phyloP scores from a whole-genome alignment of 1,140 invertebrate genomes.

The Orius insidiosus region DNA sequence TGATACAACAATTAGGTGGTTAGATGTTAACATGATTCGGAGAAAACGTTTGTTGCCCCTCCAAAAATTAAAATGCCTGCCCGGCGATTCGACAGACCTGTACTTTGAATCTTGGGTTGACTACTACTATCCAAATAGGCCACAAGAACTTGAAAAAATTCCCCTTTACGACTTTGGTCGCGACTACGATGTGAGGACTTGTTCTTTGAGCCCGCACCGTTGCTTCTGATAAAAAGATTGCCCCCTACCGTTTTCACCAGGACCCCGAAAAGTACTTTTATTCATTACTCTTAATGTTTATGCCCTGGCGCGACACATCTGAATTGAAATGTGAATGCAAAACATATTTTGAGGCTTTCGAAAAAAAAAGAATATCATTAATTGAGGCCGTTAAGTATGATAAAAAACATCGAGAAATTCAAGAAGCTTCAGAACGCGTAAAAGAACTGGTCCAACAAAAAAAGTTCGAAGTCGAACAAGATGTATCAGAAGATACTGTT shows the following conservation, averaged over 20 bases:
- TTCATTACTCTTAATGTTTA: slow-evolving; percentile 10
- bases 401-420: no score
- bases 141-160: slow-evolving; percentile 17
- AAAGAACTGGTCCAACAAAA: no score
- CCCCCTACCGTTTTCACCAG: not conserved
- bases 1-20: slow-evolving; percentile 20
- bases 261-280: slow-evolving; percentile 7
- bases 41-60: slow-evolving; percentile 17
- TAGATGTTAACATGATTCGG: slow-evolving; percentile 19
- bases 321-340: no score
- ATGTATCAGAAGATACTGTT: no score
- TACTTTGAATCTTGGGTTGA: slow-evolving; percentile 20
- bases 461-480: no score
- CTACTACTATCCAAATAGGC: slow-evolving; percentile 20
- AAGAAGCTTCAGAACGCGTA: no score
- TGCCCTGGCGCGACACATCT: slow-evolving; percentile 1
- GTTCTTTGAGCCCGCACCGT: not conserved
- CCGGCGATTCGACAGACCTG: slow-evolving; percentile 20
- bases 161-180: not conserved
- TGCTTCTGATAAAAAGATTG: slow-evolving; percentile 2
- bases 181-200: not conserved
- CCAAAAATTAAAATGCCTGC: slow-evolving; percentile 18
- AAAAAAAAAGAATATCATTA: no score
- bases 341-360: no score
- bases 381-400: no score